Percentiles rank a stretch among this genome's conserved stretches.
phyloP scores from a whole-genome alignment of 2,888 invertebrate species.

The Andrena fulva region DNA sequence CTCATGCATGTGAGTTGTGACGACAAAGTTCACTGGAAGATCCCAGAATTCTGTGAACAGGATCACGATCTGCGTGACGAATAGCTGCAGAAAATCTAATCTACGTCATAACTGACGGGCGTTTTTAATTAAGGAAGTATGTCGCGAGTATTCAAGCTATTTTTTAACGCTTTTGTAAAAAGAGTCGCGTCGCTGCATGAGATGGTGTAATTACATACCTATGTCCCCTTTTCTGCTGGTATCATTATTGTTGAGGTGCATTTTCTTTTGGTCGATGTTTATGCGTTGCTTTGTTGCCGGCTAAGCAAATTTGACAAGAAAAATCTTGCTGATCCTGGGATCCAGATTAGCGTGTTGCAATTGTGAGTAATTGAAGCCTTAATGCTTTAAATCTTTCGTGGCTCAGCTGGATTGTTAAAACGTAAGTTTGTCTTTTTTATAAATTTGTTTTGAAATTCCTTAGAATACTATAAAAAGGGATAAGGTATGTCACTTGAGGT shows the following conservation, averaged over 20 bases:
- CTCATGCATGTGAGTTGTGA: too few species aligned
- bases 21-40: too few species aligned
- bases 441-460: too few species aligned
- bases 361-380: too few species aligned
- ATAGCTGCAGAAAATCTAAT: slow-evolving; percentile 32
- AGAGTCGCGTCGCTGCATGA: slow-evolving; percentile 6
- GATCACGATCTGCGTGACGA: slow-evolving; percentile 36
- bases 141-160: slow-evolving; percentile 15
- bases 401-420: too few species aligned
- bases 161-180: slow-evolving; percentile 16
- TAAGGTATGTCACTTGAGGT: too few species aligned
- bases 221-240: background rate
- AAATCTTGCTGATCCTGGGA: too few species aligned
- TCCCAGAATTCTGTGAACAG: slow-evolving; percentile 5
- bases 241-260: background rate
- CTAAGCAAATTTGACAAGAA: background rate
- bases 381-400: too few species aligned
- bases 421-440: too few species aligned
- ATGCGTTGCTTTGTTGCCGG: background rate
- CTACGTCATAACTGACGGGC: slow-evolving; percentile 23
- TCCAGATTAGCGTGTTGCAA: too few species aligned
- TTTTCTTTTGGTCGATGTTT: background rate
- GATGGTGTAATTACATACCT: slow-evolving; percentile 6
- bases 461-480: too few species aligned
- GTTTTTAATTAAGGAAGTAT: slow-evolving; percentile 59